Evolutionary conservation across 1,140 invertebrate species (phyloP).

Genomic region (Camponotus vicinus): DNA sequence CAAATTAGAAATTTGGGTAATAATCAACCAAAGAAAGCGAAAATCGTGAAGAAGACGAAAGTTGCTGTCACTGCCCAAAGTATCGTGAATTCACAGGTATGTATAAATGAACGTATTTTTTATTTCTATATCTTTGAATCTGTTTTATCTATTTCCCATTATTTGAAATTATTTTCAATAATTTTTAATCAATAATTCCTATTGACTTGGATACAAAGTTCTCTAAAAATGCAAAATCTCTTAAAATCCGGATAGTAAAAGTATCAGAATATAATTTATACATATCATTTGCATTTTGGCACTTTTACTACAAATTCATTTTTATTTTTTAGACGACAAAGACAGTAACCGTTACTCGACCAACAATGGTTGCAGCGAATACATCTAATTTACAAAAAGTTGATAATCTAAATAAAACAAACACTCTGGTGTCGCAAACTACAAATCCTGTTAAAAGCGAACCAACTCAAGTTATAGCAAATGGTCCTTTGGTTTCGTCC

Average conservation of each 20-base stretch:
- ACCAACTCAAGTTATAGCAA: slow-evolving; percentile 72
- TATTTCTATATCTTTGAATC: background rate
- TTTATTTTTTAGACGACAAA: slow-evolving; percentile 75
- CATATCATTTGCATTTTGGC: background rate
- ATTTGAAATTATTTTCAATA: slow-evolving; percentile 5
- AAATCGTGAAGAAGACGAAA: slow-evolving; percentile 82
- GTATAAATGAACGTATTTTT: slow-evolving; percentile 6
- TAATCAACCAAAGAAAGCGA: slow-evolving; percentile 81
- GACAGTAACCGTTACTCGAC: slow-evolving; percentile 77
- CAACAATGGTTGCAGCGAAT: slow-evolving; percentile 73
- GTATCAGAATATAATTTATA: background rate
- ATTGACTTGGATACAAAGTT: slow-evolving; percentile 11
- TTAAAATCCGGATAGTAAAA: background rate
- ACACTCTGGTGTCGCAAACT: slow-evolving; percentile 75
- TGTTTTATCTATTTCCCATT: background rate
- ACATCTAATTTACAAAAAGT: slow-evolving; percentile 74
- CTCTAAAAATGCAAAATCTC: background rate
- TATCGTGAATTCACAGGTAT: slow-evolving; percentile 73
- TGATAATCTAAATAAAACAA: slow-evolving; percentile 76
- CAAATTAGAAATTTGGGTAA: slow-evolving; percentile 82
- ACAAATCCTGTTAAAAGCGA: slow-evolving; percentile 80
- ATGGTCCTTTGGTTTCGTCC: slow-evolving; percentile 74
- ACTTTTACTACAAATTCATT: background rate
- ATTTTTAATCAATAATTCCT: too few species aligned
- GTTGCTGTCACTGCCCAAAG: slow-evolving; percentile 77